Base-by-base conservation (phyloP, 2,888 invertebrate genomes). In the Drymonia ruficornis region DNA sequence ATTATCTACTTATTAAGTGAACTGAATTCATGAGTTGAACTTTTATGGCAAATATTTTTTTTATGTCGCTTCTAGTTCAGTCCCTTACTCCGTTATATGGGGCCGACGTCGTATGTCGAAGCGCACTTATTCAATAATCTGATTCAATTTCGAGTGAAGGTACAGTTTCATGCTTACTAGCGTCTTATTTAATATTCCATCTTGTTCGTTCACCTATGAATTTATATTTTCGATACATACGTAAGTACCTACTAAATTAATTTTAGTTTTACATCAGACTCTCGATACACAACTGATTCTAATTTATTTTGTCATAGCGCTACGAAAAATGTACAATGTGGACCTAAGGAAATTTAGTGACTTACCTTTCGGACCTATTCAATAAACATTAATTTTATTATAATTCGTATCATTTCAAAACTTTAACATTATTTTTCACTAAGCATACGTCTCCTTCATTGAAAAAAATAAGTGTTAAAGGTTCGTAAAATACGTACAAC, bases 81-180 rank as follows among this genome's bases (percentile, higher is more conserved):
- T 23, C 12, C 9, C 43, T 55, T 67, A 70, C 23, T 52, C 67
- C 75, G 34, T 18, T 50, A 68, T 56, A 54, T 54, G 65, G 60
- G 62, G 66, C 72, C 70, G 69, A 73, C 80, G 63, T 80, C 78
- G 81, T 83, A 82, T 79, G 82, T 82, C 81, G 80, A 67, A 77
- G 78, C 75, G 71, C 80, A 83, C 84, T 87, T 83, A 88, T 86
- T 88, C 80, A 87, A 88, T 89, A 89, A 87, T 79, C 80, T 83
- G 83, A 87, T 87, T 81, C 82, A 83, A 87, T 84, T 84, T 67
- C 70, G 72, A 80, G 75, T 76, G 78, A 76, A 81, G 81, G 80
- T 78, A 81, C 81, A 84, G 85, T 86, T 86, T 86, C 86, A 83
- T 80, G 87, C 83, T 83, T 76, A 78, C 81, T 76, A 79, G 67